Evolutionary conservation across 2,113 vertebrate species (phyloP).

Genomic region (Anolis carolinensis): DNA sequence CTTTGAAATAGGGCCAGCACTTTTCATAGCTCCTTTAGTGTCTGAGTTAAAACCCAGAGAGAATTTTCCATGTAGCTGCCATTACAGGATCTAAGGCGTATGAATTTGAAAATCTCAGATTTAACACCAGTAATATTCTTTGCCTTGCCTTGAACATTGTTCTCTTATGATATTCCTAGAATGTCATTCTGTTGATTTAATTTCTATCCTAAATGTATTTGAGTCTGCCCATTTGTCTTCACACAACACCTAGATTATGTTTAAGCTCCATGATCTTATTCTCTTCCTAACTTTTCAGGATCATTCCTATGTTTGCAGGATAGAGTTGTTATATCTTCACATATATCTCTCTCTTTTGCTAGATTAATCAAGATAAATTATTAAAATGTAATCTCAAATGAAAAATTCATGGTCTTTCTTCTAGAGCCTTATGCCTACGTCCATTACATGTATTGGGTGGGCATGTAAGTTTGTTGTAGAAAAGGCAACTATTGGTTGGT

Average conservation of each 20-base stretch:
- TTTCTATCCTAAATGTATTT: not conserved
- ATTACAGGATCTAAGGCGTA: too few relatives aligned
- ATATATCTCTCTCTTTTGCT: conserved; percentile 1
- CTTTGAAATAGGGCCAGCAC: too few relatives aligned
- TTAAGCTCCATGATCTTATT: not conserved
- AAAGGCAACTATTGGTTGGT: not conserved
- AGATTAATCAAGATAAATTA: not conserved
- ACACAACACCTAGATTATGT: not conserved
- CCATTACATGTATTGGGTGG: too few relatives aligned
- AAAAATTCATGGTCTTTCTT: not conserved
- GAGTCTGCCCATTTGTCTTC: not conserved
- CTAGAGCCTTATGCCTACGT: not conserved
- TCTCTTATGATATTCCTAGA: not conserved
- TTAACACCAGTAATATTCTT: not conserved
- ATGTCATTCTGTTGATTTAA: not conserved
- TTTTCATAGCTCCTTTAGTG: too few relatives aligned
- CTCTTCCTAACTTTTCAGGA: not conserved
- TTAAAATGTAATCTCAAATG: not conserved
- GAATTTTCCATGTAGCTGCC: too few relatives aligned
- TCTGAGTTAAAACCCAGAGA: too few relatives aligned
- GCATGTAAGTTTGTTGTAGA: not conserved
- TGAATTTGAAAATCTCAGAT: not conserved
- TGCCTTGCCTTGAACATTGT: not conserved
- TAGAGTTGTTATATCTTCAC: not conserved
- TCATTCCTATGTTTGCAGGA: conserved; percentile 2